Percentiles rank a stretch among this genome's conserved stretches.
Evolutionary conservation across 2,113 vertebrate genomes (phyloP).

Genomic region (Thalassoma bifasciatum): DNA sequence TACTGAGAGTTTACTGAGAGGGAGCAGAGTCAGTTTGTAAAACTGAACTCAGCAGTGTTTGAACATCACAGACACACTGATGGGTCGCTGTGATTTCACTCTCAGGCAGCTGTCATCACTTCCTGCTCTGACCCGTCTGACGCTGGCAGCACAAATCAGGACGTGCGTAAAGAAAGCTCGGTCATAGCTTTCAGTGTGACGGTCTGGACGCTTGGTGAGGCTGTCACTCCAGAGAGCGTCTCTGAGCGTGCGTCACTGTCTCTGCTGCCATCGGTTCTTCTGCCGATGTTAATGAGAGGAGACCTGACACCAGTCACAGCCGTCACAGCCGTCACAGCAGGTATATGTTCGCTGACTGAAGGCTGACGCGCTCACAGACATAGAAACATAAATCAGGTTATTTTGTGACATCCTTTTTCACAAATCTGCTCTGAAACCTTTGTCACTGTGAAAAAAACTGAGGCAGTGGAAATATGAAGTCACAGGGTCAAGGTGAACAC

Average conservation of each 20-base stretch:
- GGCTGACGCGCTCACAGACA: slow-evolving; percentile 14
- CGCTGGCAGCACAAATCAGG: background rate
- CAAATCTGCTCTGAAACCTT: background rate
- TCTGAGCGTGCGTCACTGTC: slow-evolving; percentile 31
- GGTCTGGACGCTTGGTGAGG: slow-evolving; percentile 5
- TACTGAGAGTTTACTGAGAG: background rate
- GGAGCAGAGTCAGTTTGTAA: background rate
- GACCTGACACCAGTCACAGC: slow-evolving; percentile 34
- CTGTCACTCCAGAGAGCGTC: slow-evolving; percentile 18
- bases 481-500: too few relatives aligned
- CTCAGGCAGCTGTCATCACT: background rate
- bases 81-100: background rate
- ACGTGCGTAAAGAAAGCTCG: background rate
- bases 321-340: slow-evolving; percentile 40
- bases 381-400: background rate
- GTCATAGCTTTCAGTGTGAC: background rate
- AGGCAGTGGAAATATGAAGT: too few relatives aligned
- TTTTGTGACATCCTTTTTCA: background rate
- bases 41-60: too few relatives aligned
- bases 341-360: slow-evolving; percentile 11
- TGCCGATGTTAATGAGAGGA: slow-evolving; percentile 45
- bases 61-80: background rate
- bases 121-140: background rate
- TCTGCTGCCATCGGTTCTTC: background rate
- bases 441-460: too few relatives aligned